Conservation (phyloP, 2,888 invertebrate species). For the Frankliniella fusca region DNA sequence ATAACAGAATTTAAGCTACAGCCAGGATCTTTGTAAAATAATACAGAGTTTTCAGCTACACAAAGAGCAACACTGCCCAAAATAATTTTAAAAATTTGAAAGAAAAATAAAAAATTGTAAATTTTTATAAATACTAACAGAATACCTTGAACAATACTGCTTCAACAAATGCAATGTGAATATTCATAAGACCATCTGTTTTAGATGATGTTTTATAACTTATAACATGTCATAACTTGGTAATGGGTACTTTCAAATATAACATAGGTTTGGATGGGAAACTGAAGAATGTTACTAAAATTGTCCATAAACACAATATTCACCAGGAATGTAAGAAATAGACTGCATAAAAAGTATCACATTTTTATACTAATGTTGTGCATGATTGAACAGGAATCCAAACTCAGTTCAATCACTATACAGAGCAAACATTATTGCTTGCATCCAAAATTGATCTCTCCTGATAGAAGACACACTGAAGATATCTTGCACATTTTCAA, state of each 20-base stretch:
- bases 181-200: background rate
- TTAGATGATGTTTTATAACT: background rate
- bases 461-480: background rate
- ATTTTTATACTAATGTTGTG: too few relatives aligned
- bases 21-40: too few relatives aligned
- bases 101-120: background rate
- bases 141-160: background rate
- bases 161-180: background rate
- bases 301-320: background rate
- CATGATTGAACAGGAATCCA: too few relatives aligned
- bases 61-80: too few relatives aligned
- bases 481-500: background rate
- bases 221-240: slow-evolving; percentile 12
- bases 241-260: background rate
- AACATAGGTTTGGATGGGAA: background rate
- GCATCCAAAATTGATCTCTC: background rate
- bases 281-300: background rate
- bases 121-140: background rate
- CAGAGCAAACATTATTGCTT: background rate
- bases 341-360: too few relatives aligned
- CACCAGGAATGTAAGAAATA: too few relatives aligned
- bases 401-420: background rate
- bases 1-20: too few relatives aligned
- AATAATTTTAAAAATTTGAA: background rate
- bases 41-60: too few relatives aligned